These are phyloP conservation scores for Cecropterus lyciades DNA, from an alignment of 1,140 invertebrate species.

Conservation along the genomic window DNA sequence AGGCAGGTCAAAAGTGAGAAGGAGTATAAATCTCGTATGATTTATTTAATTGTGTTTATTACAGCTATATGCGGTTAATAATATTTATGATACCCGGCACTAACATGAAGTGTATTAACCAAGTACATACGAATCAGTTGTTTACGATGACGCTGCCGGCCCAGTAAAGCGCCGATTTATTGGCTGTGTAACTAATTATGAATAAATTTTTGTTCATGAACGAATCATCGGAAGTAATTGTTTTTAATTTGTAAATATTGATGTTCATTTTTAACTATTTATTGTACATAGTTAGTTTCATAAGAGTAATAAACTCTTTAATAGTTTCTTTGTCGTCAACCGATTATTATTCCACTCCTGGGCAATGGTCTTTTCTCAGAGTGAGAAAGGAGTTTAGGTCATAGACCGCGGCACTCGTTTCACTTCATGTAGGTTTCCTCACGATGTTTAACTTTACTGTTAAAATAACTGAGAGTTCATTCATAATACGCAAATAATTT, in stretches of 20 bases:
- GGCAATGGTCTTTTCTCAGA: no score
- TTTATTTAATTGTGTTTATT: slow-evolving; percentile 55
- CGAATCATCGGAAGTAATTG: not conserved
- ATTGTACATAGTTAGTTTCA: no score
- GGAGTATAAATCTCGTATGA: slow-evolving; percentile 49
- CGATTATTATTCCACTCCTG: no score
- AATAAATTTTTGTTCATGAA: slow-evolving; percentile 9
- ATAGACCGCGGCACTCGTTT: no score
- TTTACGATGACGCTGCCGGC: slow-evolving; percentile 28
- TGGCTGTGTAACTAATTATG: slow-evolving; percentile 8
- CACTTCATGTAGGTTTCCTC: no score
- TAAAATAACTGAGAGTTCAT: no score
- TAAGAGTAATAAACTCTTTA: no score
- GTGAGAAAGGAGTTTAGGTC: no score
- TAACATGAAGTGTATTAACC: slow-evolving; percentile 45
- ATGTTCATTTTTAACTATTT: no score
- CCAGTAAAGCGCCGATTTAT: slow-evolving; percentile 29
- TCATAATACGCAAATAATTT: no score
- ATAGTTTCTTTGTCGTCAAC: no score
- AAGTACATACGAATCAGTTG: slow-evolving; percentile 29
- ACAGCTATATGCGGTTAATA: slow-evolving; percentile 52
- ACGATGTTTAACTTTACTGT: no score
- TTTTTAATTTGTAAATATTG: not conserved
- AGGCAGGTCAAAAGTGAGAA: slow-evolving; percentile 51
- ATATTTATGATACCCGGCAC: slow-evolving; percentile 47